Percentiles rank a stretch among this genome's conserved stretches.
phyloP scores from a whole-genome alignment of 2,888 invertebrate genomes.

The Hemistola chrysoprasaria region DNA sequence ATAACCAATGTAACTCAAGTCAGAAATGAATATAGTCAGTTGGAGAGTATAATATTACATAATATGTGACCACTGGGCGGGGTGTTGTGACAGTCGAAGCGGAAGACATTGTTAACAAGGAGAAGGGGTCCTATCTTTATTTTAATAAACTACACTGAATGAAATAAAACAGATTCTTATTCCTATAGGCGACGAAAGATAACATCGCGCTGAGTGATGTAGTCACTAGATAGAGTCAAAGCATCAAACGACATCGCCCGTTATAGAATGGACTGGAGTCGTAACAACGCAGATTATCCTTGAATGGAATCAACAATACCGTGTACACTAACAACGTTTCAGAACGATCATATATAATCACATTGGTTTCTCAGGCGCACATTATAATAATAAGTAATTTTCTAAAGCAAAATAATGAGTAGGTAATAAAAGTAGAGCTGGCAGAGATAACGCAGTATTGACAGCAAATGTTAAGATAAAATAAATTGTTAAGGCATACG shows the following conservation, averaged over 20 bases:
- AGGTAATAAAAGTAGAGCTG: too few species aligned
- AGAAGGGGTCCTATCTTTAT: conserved; percentile 18
- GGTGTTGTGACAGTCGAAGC: conserved; percentile 71
- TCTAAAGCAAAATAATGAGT: too few species aligned
- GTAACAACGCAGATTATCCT: conserved; percentile 15
- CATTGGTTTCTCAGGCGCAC: neutral
- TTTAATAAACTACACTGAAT: too few species aligned
- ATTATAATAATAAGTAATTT: too few species aligned
- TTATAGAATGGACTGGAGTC: conserved; percentile 17
- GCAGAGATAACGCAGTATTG: too few species aligned
- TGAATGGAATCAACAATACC: conserved; percentile 13
- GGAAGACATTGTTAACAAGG: conserved; percentile 63
- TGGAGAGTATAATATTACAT: conserved; percentile 36
- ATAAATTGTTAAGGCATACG: too few species aligned
- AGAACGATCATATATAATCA: neutral
- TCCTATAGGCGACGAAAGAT: too few species aligned
- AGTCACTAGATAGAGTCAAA: conserved; percentile 7
- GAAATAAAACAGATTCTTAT: too few species aligned
- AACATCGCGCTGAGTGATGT: conserved; percentile 10
- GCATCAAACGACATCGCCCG: conserved; percentile 18
- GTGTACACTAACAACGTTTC: conserved; percentile 1
- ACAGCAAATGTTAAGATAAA: too few species aligned
- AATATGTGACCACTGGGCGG: conserved; percentile 45
- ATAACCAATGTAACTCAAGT: conserved; percentile 31
- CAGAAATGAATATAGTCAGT: conserved; percentile 41